A percentile compares a stretch with the other conserved stretches of the same genome.
Evolutionary conservation across 1,140 invertebrate species (phyloP).

Genomic region (Temnothorax longispinosus): DNA sequence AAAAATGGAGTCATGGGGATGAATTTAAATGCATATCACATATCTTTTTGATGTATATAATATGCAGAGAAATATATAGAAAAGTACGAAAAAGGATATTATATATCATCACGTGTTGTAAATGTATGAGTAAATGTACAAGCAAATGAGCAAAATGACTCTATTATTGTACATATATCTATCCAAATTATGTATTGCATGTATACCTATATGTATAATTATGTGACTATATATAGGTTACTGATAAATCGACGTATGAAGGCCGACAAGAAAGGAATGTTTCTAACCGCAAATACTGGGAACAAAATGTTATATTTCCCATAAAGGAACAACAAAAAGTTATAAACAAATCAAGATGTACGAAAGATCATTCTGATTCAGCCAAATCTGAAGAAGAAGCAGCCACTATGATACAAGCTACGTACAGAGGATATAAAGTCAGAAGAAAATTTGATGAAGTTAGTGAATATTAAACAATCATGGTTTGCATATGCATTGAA

Average conservation of each 20-base stretch:
- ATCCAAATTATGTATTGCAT: no score
- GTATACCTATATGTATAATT: neutral
- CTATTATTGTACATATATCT: no score
- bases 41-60: neutral
- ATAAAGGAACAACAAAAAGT: constrained; percentile 54
- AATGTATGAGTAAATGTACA: neutral
- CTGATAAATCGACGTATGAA: constrained; percentile 52
- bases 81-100: neutral
- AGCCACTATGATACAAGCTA: constrained; percentile 90
- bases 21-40: neutral
- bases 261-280: constrained; percentile 50
- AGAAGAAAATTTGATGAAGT: constrained; percentile 88
- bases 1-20: neutral
- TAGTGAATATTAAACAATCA: constrained; percentile 51
- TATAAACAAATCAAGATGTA: constrained; percentile 46
- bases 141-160: neutral
- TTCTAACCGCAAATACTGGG: constrained; percentile 51
- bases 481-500: neutral
- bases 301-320: constrained; percentile 54
- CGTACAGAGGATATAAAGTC: constrained; percentile 90
- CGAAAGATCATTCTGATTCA: constrained; percentile 64
- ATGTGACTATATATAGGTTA: constrained; percentile 14
- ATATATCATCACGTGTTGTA: neutral
- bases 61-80: no score
- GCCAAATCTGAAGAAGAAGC: constrained; percentile 85